phyloP scores from a whole-genome alignment of 2,888 invertebrate genomes.

The Noctua fimbriata region DNA sequence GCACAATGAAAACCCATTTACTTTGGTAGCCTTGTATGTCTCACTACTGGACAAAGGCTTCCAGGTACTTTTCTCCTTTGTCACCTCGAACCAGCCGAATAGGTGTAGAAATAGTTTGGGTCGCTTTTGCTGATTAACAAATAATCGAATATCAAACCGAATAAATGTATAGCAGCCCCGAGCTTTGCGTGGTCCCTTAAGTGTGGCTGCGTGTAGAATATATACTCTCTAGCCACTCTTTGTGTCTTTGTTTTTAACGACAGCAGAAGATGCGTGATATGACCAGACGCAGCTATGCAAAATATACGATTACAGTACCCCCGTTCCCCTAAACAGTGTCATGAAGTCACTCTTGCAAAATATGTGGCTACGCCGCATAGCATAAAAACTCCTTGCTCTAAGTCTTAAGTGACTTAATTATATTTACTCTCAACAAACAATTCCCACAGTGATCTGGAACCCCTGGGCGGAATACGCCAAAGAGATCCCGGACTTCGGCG shows the following conservation, averaged over 20 bases:
- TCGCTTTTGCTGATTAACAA: neutral
- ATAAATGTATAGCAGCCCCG: no score
- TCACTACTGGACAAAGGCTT: no score
- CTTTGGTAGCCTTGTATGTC: no score
- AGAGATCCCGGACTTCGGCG: slow-evolving; percentile 98
- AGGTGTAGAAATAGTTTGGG: no score
- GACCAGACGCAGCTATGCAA: neutral
- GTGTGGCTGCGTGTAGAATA: neutral
- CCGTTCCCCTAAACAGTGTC: neutral
- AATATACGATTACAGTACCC: neutral
- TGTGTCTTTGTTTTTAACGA: neutral
- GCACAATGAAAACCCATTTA: no score
- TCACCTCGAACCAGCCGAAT: no score
- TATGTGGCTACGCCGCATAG: neutral
- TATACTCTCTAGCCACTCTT: neutral
- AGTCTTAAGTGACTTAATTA: neutral
- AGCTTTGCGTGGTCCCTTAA: no score
- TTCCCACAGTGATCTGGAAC: slow-evolving; percentile 96
- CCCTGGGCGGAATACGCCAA: slow-evolving; percentile 98
- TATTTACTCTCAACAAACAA: neutral
- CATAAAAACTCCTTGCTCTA: neutral
- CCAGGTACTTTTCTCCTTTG: no score
- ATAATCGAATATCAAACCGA: neutral
- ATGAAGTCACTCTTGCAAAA: neutral
- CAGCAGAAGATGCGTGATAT: neutral